Evolutionary conservation across 2,797 vertebrate species (phyloP), one percentile per base, ranked within the genome.

Genomic region (Rhinatrema bivittatum): DNA sequence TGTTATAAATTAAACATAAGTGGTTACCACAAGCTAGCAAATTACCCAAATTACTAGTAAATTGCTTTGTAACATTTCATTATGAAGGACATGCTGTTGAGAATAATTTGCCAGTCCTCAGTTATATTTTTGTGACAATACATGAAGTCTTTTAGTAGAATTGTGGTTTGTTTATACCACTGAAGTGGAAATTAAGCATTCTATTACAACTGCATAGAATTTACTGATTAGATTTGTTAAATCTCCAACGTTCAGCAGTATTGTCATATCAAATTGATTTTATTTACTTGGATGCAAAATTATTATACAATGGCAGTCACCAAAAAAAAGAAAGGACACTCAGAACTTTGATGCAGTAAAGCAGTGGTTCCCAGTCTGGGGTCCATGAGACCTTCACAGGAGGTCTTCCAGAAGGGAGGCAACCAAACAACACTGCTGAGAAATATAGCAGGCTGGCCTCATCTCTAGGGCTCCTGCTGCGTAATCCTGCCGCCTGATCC

Each of bases 21-120:
- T 56, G 39, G 39, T 36, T 54, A 33, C 32, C 35, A 43, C 29
- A 46, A 46, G 9, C 52, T 61, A 29, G 28, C 53, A 12, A 22
- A 42, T 19, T 45, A 37, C 39, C 41, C 50, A 60, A 54, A 59
- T 68, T 47, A 26, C 36, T 36, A 24, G 20, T 21, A 46, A 56
- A 53, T 60, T 57, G 25, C 55, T 62, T 47, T 52, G 37, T 57
- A 48, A 18, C 18, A 17, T 56, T 59, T 60, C 31, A 36, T 57
- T 59, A 47, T 19, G 29, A 39, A 36, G 53, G 40, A 60, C 27
- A 50, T 8, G 32, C 5, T 19, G 20, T 10, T 55, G 38, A 7
- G 32, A 46, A 21, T 25, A 43, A 31, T 35, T 36, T 20, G 20
- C 32, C 9, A n/a, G 35, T 29, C 20, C 5, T 16, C 17, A 36